These are phyloP conservation scores for Lophius piscatorius DNA, from an alignment of 2,113 vertebrate species.

Conservation along the genomic window DNA sequence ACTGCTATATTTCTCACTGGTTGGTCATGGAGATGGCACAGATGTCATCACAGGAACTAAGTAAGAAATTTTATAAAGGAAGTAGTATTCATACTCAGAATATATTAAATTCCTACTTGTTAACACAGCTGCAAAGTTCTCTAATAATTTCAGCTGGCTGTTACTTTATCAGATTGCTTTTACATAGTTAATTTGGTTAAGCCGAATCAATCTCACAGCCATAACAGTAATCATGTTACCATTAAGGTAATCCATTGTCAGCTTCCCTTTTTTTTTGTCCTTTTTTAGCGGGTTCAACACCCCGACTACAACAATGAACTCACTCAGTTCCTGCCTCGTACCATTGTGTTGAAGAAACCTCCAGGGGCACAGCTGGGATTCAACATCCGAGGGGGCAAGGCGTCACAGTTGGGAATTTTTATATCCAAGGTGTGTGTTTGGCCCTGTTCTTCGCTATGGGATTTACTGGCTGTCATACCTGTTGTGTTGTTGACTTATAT, in stretches of 20 bases:
- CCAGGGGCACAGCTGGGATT: constrained; percentile 96
- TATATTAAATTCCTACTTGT: too few species aligned
- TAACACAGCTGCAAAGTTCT: too few species aligned
- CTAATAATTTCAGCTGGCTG: too few species aligned
- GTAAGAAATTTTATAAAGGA: too few species aligned
- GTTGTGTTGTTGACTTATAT: background rate
- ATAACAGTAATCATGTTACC: background rate
- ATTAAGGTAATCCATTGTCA: background rate
- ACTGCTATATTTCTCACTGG: too few species aligned
- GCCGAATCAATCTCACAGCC: background rate
- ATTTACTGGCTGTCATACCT: background rate
- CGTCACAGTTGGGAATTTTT: constrained; percentile 97
- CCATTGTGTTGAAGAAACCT: constrained; percentile 91
- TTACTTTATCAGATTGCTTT: too few species aligned
- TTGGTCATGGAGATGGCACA: too few species aligned
- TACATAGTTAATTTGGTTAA: too few species aligned
- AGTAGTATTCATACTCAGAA: too few species aligned
- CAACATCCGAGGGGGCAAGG: constrained; percentile 97
- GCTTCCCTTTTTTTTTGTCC: background rate
- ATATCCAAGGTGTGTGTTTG: constrained; percentile 91
- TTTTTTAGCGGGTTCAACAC: constrained; percentile 89
- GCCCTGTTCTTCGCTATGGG: background rate
- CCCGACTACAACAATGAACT: constrained; percentile 98
- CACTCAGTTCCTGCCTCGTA: constrained; percentile 93
- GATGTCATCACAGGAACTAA: too few species aligned